A percentile compares a stretch with the other conserved stretches of the same genome.
Evolutionary conservation across 2,113 vertebrate genomes (phyloP).

Genomic region (Clarias gariepinus): DNA sequence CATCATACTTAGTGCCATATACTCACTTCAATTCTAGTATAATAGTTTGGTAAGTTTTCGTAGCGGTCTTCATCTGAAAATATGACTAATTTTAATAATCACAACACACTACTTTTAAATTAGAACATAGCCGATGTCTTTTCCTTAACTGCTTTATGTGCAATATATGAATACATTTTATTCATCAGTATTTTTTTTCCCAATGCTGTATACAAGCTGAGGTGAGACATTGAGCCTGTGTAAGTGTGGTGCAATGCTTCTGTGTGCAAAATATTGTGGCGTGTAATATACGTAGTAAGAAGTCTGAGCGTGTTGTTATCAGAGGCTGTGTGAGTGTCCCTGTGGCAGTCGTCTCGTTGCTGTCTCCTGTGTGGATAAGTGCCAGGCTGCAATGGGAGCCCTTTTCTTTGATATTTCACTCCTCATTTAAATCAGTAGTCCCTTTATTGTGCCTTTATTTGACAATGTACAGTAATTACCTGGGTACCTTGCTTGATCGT

Average conservation of each 20-base stretch:
- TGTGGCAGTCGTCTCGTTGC: constrained; percentile 70
- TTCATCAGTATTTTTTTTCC: background rate
- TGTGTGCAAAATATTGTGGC: constrained; percentile 53
- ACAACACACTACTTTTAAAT: background rate
- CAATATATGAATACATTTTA: background rate
- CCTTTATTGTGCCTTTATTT: constrained; percentile 72
- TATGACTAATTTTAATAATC: background rate
- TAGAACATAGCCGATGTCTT: background rate
- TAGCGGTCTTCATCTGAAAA: background rate
- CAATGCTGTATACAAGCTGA: background rate
- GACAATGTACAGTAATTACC: constrained; percentile 77
- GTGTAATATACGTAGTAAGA: constrained; percentile 68
- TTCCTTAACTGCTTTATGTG: background rate
- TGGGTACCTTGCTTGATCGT: constrained; percentile 70
- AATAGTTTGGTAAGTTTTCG: background rate
- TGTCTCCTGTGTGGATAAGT: constrained; percentile 72
- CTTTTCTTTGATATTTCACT: constrained; percentile 74
- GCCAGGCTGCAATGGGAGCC: constrained; percentile 70
- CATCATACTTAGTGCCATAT: background rate
- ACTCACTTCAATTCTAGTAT: background rate
- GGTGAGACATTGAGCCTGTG: background rate
- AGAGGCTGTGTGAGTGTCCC: constrained; percentile 67
- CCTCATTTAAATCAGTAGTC: constrained; percentile 74
- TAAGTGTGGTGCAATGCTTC: background rate
- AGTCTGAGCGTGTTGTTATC: constrained; percentile 66